Evolutionary conservation across 92 coral and sea anemone genomes (phyloP).

Genomic region (Parazoanthus darwini): DNA sequence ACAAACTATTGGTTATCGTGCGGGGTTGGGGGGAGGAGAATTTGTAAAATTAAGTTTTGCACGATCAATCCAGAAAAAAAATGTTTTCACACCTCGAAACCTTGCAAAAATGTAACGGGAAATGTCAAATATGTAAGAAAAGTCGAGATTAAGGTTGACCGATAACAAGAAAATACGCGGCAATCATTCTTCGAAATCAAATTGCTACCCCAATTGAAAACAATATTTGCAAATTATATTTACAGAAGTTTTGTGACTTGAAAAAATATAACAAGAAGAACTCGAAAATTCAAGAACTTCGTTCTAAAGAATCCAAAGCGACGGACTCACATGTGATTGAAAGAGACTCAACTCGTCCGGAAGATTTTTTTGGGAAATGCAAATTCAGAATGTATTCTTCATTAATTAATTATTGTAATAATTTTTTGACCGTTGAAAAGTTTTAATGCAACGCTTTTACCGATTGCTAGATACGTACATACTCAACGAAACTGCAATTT

Average conservation of each 20-base stretch:
- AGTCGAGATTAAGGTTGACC: no score
- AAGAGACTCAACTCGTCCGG: no score
- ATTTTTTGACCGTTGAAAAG: no score
- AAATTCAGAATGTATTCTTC: no score
- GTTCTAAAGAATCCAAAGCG: no score
- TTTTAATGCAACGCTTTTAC: neutral
- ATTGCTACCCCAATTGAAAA: neutral
- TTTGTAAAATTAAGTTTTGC: neutral
- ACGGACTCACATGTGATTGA: neutral
- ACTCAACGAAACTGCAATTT: neutral
- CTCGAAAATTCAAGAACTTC: neutral
- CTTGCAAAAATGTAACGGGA: no score
- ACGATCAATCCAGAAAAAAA: neutral
- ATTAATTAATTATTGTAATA: no score
- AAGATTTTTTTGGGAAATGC: no score
- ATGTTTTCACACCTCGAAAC: no score
- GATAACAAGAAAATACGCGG: neutral
- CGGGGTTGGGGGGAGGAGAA: neutral
- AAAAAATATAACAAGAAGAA: no score
- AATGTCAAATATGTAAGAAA: no score
- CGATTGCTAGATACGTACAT: neutral
- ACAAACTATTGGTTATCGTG: neutral
- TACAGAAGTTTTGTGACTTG: neutral
- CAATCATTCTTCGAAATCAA: neutral
- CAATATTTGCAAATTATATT: no score